Conservation (phyloP, 2,113 vertebrate species). For the Chauna torquata region DNA sequence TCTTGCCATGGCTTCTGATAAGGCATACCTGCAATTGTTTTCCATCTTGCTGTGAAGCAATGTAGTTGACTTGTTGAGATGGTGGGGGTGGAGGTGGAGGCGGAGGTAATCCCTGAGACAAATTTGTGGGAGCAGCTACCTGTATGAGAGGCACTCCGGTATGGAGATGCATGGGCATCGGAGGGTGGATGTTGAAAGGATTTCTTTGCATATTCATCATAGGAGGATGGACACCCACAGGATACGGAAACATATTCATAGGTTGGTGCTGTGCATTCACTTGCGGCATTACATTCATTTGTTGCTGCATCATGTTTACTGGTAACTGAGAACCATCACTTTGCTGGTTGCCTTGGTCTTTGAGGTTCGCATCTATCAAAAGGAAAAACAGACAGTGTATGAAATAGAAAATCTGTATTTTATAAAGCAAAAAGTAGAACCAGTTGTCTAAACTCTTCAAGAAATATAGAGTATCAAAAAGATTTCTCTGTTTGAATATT, state of each 20-base stretch:
- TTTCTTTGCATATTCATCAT: slow-evolving; percentile 85
- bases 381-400: neutral
- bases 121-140: slow-evolving; percentile 81
- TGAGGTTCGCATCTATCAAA: slow-evolving; percentile 83
- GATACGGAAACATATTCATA: slow-evolving; percentile 78
- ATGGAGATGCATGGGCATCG: slow-evolving; percentile 88
- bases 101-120: slow-evolving; percentile 90
- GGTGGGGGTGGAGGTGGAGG: slow-evolving; percentile 95
- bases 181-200: slow-evolving; percentile 84
- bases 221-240: slow-evolving; percentile 81
- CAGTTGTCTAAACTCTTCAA: neutral
- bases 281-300: slow-evolving; percentile 80
- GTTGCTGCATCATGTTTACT: slow-evolving; percentile 82
- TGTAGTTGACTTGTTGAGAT: slow-evolving; percentile 87
- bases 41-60: slow-evolving; percentile 83
- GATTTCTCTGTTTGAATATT: neutral
- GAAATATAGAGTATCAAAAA: neutral
- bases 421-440: neutral
- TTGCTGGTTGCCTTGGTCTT: slow-evolving; percentile 82
- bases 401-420: neutral
- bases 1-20: slow-evolving; percentile 20
- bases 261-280: slow-evolving; percentile 78
- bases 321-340: slow-evolving; percentile 84
- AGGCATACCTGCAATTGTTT: slow-evolving; percentile 85
- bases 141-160: slow-evolving; percentile 87